Base-by-base conservation (phyloP, 1,140 invertebrate species). In the Drosophila pseudoobscura region DNA sequence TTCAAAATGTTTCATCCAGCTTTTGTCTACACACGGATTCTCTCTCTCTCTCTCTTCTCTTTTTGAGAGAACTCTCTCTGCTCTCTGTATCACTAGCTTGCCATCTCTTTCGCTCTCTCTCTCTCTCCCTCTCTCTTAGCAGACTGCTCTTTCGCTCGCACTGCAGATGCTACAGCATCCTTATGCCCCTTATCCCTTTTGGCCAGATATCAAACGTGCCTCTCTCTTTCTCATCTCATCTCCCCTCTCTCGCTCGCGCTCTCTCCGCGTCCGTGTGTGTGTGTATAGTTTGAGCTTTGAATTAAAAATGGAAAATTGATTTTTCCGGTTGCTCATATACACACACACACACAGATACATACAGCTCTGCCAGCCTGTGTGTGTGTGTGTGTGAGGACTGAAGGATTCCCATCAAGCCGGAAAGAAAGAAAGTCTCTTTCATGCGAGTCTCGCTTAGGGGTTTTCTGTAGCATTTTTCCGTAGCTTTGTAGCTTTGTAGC, bases 301-400 rank as follows among this genome's bases (percentile, higher is more conserved):
- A 88, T 91, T 91, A 91, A 91, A 91, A 91, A 91, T 91, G 89
- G 89, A 91, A 91, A 91, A 91, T 91, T 91, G 89, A 91, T 91
- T 91, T 91, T 91, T 91, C 89, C 89, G 90, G 85, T 89, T 64
- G 58, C 57, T 65, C 71, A 75, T 75, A 74, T 77, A 82, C 66
- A 80, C 51, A 59, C 17, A 17, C 53, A 72, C 54, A 75, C 43
- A 54, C 46, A 49, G 59, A 61, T 51, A 39, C 15, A 51, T 52
- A 31, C 49, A 45, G 8, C 44, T 20, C 31, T 61, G 31, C n/a
- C 35, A 8, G 50, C 56, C 22, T 51, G 39, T 22, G 20, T 24
- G 26, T n/a, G 24, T n/a, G 56, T 54, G 24, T 71, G 56, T 47
- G 70, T 46, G n/a, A n/a, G 59, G 26, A 7, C 9, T n/a, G 44